A percentile compares a stretch with the other conserved stretches of the same genome.
phyloP scores from a whole-genome alignment of 1,140 invertebrate species.

The Hycleus phaleratus region DNA sequence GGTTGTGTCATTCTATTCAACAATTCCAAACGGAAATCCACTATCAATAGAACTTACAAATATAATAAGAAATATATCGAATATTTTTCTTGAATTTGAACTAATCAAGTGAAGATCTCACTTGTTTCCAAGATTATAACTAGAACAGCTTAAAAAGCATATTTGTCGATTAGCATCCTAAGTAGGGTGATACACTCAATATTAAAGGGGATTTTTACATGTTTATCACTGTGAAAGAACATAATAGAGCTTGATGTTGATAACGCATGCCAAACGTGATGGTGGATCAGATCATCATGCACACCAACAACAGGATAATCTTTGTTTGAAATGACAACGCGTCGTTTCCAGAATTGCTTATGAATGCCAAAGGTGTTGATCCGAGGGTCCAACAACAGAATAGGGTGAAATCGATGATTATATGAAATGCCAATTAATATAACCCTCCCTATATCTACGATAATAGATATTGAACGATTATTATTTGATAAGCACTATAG shows the following conservation, averaged over 20 bases:
- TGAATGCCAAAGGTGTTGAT: slow-evolving; percentile 29
- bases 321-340: slow-evolving; percentile 24
- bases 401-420: not conserved
- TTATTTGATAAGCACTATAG: no score
- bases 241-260: slow-evolving; percentile 9
- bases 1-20: no score
- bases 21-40: no score
- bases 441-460: slow-evolving; percentile 9
- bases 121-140: no score
- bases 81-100: no score
- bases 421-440: slow-evolving; percentile 29
- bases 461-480: no score
- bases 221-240: slow-evolving; percentile 6
- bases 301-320: slow-evolving; percentile 15
- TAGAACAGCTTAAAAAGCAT: slow-evolving; percentile 6
- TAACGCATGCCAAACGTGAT: slow-evolving; percentile 14
- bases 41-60: no score
- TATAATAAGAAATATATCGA: no score
- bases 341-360: slow-evolving; percentile 27
- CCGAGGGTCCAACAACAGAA: not conserved
- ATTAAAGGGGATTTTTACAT: not conserved
- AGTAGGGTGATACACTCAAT: not conserved
- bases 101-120: no score
- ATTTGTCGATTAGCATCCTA: slow-evolving; percentile 4
- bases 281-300: not conserved